Conservation (phyloP, 2,113 vertebrate species). For the Elephas maximus region DNA sequence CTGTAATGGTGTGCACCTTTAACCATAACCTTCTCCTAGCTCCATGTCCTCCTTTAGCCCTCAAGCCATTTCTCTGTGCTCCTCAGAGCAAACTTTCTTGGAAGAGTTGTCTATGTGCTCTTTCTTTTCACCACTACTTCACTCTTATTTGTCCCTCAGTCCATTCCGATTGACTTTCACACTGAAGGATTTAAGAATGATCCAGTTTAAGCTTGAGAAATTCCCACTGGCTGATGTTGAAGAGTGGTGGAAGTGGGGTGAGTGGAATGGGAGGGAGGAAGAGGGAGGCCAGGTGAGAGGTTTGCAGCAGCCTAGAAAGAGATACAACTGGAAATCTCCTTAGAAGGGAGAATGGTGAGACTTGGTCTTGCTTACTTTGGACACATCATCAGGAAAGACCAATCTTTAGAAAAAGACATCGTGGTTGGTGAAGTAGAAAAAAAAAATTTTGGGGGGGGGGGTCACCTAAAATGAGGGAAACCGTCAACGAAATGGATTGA, state of each 20-base stretch:
- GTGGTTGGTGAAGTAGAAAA: too few relatives aligned
- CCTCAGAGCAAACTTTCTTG: too few relatives aligned
- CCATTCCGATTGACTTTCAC: too few relatives aligned
- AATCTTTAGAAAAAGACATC: too few relatives aligned
- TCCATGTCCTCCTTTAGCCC: neutral
- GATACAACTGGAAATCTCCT: neutral
- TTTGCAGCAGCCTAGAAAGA: neutral
- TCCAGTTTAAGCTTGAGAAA: neutral
- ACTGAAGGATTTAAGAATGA: too few relatives aligned
- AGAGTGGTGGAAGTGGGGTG: neutral
- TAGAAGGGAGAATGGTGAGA: neutral
- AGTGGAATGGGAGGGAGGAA: neutral
- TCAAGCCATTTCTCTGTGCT: accelerated
- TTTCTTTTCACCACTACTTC: neutral
- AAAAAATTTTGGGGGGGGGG: too few relatives aligned
- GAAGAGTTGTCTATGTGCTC: neutral
- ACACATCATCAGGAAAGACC: too few relatives aligned
- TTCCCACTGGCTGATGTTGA: neutral
- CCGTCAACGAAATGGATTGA: too few relatives aligned
- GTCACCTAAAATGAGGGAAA: too few relatives aligned
- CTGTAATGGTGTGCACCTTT: accelerated
- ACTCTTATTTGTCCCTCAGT: too few relatives aligned
- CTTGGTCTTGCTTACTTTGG: too few relatives aligned
- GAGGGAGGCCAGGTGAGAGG: neutral
- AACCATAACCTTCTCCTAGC: neutral